Percentiles rank a stretch among this genome's conserved stretches.
Conservation (phyloP, 2,113 vertebrate species). For the Clarias macrocephalus region DNA sequence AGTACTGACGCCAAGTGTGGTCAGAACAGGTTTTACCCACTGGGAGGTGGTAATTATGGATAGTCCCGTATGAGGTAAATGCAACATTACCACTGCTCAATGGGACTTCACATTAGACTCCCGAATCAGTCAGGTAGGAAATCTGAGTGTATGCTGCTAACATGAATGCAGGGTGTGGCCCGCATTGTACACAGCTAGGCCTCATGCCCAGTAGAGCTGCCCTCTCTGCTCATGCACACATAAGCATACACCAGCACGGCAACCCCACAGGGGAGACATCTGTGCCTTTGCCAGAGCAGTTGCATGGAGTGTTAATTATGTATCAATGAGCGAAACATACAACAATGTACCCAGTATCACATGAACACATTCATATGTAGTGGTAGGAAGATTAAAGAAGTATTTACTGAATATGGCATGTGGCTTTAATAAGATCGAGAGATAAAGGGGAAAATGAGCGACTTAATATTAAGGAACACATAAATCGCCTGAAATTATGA, state of each 20-base stretch:
- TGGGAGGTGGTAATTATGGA: neutral
- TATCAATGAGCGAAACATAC: conserved; percentile 49
- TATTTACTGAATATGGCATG: conserved; percentile 42
- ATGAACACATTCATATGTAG: conserved; percentile 30
- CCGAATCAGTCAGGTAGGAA: conserved; percentile 18
- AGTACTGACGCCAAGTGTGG: neutral
- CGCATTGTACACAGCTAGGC: conserved; percentile 5
- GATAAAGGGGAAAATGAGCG: neutral
- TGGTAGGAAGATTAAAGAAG: conserved; percentile 31
- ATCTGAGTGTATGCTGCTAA: neutral
- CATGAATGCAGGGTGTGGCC: conserved; percentile 7
- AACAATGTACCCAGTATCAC: conserved; percentile 27
- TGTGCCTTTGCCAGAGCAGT: conserved; percentile 46
- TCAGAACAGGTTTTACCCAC: neutral
- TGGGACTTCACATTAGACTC: conserved; percentile 24
- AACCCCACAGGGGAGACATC: conserved; percentile 46
- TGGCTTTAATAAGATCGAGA: conserved; percentile 26
- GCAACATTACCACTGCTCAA: conserved; percentile 9
- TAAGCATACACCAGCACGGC: conserved; percentile 26
- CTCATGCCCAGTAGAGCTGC: neutral
- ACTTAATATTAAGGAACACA: neutral
- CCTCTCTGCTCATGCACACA: conserved; percentile 16
- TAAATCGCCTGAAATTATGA: conserved; percentile 9
- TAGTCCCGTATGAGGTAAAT: neutral
- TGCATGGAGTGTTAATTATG: conserved; percentile 49